Conservation (phyloP, 2,113 vertebrate genomes). For the Protobothrops mucrosquamatus region DNA sequence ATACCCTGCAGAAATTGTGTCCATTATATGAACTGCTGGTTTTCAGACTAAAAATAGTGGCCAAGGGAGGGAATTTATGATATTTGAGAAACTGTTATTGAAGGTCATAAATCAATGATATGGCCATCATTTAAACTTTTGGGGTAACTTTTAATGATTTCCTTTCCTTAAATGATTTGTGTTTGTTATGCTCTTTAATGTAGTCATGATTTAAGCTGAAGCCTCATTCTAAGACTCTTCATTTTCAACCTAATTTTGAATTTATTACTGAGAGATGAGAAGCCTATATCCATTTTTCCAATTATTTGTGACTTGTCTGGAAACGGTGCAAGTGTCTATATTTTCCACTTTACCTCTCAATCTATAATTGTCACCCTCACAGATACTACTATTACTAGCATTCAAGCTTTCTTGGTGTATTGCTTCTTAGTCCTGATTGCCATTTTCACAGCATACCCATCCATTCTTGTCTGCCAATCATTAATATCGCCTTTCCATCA, state of each 20-base stretch:
- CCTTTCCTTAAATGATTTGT: neutral
- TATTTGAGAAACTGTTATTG: neutral
- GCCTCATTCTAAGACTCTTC: neutral
- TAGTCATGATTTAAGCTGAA: neutral
- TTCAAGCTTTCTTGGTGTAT: neutral
- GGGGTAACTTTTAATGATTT: neutral
- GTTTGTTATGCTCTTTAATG: neutral
- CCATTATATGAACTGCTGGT: neutral
- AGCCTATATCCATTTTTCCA: neutral
- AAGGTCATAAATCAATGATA: neutral
- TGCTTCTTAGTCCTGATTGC: neutral
- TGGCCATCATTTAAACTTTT: neutral
- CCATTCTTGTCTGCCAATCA: neutral
- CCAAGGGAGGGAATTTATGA: neutral
- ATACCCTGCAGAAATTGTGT: neutral
- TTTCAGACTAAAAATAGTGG: neutral
- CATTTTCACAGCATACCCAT: neutral
- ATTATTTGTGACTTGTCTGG: neutral
- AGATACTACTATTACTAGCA: neutral
- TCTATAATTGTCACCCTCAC: neutral
- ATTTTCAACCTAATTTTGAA: neutral
- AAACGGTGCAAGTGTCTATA: neutral
- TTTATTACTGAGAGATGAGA: neutral
- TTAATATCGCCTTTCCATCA: neutral
- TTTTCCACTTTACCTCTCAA: neutral